These are phyloP conservation scores for Tamias sibiricus DNA, from an alignment of 2,113 vertebrate genomes.

Conservation along the genomic window DNA sequence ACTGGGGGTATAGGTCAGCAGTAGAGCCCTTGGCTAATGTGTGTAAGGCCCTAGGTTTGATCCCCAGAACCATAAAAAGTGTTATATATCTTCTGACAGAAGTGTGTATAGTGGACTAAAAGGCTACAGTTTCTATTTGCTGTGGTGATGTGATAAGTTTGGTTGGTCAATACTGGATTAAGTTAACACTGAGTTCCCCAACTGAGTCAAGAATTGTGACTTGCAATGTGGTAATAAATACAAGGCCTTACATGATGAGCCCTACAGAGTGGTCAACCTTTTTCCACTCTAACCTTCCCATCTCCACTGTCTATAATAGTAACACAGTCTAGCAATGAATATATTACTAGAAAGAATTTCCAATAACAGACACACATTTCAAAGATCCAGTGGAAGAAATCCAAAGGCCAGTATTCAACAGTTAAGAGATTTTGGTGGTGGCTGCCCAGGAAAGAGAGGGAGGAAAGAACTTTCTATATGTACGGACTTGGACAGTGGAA, in stretches of 20 bases:
- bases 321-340: neutral
- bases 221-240: neutral
- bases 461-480: neutral
- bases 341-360: neutral
- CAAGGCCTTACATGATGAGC: neutral
- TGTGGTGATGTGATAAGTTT: neutral
- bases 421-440: neutral
- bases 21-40: no score
- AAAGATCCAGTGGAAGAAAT: neutral
- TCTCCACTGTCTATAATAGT: neutral
- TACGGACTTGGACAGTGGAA: neutral
- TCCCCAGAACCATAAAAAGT: neutral
- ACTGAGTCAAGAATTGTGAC: neutral
- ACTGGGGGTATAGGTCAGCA: no score
- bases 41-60: no score
- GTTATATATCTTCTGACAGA: neutral
- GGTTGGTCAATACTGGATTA: neutral
- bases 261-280: neutral
- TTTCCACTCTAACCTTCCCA: neutral
- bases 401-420: neutral
- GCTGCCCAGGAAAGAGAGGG: neutral
- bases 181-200: neutral
- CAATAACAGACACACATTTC: neutral
- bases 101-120: neutral
- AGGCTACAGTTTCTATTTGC: neutral